A percentile compares a stretch with the other conserved stretches of the same genome.
Evolutionary conservation across 2,888 invertebrate genomes (phyloP).

Genomic region (Cyaniris semiargus): DNA sequence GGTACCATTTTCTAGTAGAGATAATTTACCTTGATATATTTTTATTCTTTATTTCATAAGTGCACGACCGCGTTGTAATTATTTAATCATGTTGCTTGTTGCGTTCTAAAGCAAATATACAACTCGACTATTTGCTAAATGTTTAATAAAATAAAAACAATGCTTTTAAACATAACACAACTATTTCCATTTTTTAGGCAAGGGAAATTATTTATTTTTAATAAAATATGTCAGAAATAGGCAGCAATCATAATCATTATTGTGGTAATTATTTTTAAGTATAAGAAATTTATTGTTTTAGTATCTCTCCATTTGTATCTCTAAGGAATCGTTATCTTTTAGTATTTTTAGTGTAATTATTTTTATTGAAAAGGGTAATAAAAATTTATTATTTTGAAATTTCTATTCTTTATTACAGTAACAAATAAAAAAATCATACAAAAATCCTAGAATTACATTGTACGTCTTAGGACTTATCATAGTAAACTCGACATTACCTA

Average conservation of each 20-base stretch:
- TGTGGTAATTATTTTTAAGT: not conserved
- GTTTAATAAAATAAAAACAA: too few species aligned
- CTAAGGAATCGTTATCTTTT: too few species aligned
- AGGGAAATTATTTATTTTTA: too few species aligned
- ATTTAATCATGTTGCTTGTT: too few species aligned
- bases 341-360: not conserved
- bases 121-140: too few species aligned
- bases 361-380: not conserved
- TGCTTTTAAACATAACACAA: too few species aligned
- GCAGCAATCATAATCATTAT: not conserved
- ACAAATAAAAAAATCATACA: not conserved
- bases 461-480: not conserved
- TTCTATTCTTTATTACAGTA: not conserved
- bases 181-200: too few species aligned
- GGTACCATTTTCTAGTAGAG: not conserved
- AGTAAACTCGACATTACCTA: not conserved
- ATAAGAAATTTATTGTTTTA: too few species aligned
- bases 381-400: not conserved
- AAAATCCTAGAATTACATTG: not conserved
- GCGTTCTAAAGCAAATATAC: too few species aligned
- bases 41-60: not conserved
- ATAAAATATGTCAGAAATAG: too few species aligned
- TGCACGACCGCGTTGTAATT: not conserved
- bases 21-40: not conserved
- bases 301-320: too few species aligned